Evolutionary conservation across 2,888 invertebrate genomes (phyloP).

Genomic region (Dicranocentrus wangi): DNA sequence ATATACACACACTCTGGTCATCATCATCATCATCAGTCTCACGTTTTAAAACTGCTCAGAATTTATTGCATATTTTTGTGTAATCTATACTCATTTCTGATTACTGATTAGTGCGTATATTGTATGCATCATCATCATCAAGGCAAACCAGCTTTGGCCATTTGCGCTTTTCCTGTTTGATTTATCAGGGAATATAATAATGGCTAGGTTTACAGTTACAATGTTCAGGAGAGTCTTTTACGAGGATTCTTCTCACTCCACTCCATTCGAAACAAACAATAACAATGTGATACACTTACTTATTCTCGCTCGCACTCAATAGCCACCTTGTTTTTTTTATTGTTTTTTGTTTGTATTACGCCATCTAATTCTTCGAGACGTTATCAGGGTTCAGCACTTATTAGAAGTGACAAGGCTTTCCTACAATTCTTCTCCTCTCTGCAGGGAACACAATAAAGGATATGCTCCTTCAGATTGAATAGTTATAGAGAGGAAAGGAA

Average conservation of each 20-base stretch:
- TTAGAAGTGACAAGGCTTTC: conserved; percentile 55
- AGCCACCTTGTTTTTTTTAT: conserved; percentile 1
- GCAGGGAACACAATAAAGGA: too few species aligned
- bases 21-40: too few species aligned
- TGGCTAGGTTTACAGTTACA: conserved; percentile 5
- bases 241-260: background rate
- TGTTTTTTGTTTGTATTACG: conserved; percentile 3
- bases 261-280: background rate
- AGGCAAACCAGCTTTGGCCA: too few species aligned
- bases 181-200: background rate
- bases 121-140: too few species aligned
- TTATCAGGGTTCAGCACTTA: conserved; percentile 55
- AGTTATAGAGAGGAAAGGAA: too few species aligned
- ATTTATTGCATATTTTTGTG: too few species aligned
- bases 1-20: too few species aligned
- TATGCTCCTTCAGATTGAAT: too few species aligned
- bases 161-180: background rate
- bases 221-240: conserved; percentile 25
- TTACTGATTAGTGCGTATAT: too few species aligned
- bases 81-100: too few species aligned
- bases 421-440: too few species aligned
- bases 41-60: too few species aligned
- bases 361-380: conserved; percentile 24
- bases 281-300: background rate
- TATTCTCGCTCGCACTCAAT: background rate